Evolutionary conservation across 2,113 vertebrate genomes (phyloP), one percentile per base, ranked within the genome.

Genomic region (Ifrita kowaldi): DNA sequence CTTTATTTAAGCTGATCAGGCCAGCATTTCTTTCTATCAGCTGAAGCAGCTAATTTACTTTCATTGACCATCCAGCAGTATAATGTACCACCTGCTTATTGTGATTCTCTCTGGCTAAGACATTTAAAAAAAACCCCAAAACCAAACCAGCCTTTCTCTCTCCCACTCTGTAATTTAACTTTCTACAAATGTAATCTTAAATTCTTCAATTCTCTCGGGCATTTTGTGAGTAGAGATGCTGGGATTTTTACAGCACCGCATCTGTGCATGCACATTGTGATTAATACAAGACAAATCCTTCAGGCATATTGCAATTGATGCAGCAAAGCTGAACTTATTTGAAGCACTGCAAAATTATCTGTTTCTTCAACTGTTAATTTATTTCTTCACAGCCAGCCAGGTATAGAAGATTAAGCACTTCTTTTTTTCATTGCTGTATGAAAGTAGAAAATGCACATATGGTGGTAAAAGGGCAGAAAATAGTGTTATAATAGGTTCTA

Each of bases 31-130:
- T 97, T 86, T 97, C 91, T 95, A 95, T 96, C 95, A 97, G 86
- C 64, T 95, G 91, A 94, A 98, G 94, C 97, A 97, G 94, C 93
- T 98, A 97, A 98, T 98, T 98, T 97, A 97, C 97, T 98, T 96
- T 97, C 97, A 98, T 97, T 98, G 97, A 97, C 96, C 96, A 98
- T 93, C 87, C 95, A 97, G 90, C 88, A 93, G 95, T 59, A 90
- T 96, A 97, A 98, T 97, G 93, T 95, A 95, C 94, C 97, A 96
- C 95, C 95, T 96, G 93, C 94, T 98, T 98, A 97, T 97, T 97
- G 96, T 82, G 84, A 96, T 96, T 96, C 88, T 96, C 77, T 94
- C 81, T 68, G 81, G 77, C 90, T 90, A 88, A 88, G 90, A 73
- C 82, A 57, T 80, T 81, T 28, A 56, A 85, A 91, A 68, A 39